These are phyloP conservation scores for Eumacrocentrus americanus DNA, from an alignment of 2,888 invertebrate species.

Conservation along the genomic window DNA sequence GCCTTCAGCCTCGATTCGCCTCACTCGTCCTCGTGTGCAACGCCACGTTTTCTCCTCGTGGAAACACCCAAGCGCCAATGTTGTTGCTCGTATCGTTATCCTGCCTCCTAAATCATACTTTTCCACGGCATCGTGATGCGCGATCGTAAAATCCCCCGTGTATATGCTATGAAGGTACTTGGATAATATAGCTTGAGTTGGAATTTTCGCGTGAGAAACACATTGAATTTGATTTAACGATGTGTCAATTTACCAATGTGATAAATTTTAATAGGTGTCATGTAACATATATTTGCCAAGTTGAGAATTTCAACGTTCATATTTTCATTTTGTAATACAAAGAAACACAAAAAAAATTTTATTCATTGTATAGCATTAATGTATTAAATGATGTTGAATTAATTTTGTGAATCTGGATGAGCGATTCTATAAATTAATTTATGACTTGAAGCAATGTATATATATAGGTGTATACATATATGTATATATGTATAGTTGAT, in stretches of 20 bases:
- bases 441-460: background rate
- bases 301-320: too few species aligned
- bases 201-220: slow-evolving; percentile 20
- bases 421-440: background rate
- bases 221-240: slow-evolving; percentile 25
- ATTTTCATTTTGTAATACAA: background rate
- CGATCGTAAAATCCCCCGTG: slow-evolving; percentile 19
- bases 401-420: background rate
- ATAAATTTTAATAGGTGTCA: slow-evolving; percentile 15
- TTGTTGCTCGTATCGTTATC: slow-evolving; percentile 27
- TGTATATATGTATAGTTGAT: too few species aligned
- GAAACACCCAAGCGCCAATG: slow-evolving; percentile 12
- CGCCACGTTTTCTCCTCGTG: slow-evolving; percentile 9
- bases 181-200: slow-evolving; percentile 8
- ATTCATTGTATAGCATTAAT: too few species aligned
- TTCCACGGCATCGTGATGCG: slow-evolving; percentile 17
- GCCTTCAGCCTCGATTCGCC: slow-evolving; percentile 24
- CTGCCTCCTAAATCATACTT: slow-evolving; percentile 27
- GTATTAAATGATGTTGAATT: slow-evolving; percentile 3
- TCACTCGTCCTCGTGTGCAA: slow-evolving; percentile 21
- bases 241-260: slow-evolving; percentile 21
- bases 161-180: background rate
- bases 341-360: too few species aligned
- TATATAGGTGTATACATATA: background rate
- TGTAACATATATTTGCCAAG: background rate